Evolutionary conservation across 2,888 invertebrate species (phyloP), one percentile per base, ranked within the genome.

Genomic region (Cataglyphis altisquamis): DNA sequence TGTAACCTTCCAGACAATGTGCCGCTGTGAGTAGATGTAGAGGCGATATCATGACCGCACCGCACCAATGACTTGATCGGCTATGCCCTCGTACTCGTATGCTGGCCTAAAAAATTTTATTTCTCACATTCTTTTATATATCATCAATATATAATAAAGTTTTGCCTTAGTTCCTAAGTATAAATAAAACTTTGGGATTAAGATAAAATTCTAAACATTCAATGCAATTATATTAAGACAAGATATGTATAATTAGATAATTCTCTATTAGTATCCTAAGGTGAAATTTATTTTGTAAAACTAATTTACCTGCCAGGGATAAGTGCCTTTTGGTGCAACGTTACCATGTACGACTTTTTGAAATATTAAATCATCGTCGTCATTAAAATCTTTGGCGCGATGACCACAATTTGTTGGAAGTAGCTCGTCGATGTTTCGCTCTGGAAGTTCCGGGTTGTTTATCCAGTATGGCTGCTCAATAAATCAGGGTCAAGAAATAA

Each of bases 1-100:
- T 95, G 93, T 96, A 97, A 15, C 97, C 97, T 67, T 96, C 95
- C 60, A 97, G 94, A 89, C 97, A 97, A 92, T 97, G 97, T 0
- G 97, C 97, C 0, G 97, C 97, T 0, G 97, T 97, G 1, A 97
- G 94, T 6, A 97, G 95, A 93, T 97, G 96, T 68, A 95, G 95
- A 66, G 96, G 95, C 0, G 96, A 96, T 70, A 97, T 95, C 12
- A 97, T 95, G 0, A 97, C 96, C 0, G 97, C 97, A 0, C 97
- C 97, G 91, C 97, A 97, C 96, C 97, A 97, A 93, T 97, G 97
- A 60, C 95, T 96, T 0, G 96, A 96, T 90, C 95, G 95, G 45
- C 95, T 95, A 68, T 96, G 95, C 5, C 96, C 96, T 45, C 96
- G 95, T 0, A 97, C 95, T 84, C 97, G 95, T 78, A 97, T 95